Conservation (phyloP, 2,113 vertebrate genomes). For the Fukomys damarensis region DNA sequence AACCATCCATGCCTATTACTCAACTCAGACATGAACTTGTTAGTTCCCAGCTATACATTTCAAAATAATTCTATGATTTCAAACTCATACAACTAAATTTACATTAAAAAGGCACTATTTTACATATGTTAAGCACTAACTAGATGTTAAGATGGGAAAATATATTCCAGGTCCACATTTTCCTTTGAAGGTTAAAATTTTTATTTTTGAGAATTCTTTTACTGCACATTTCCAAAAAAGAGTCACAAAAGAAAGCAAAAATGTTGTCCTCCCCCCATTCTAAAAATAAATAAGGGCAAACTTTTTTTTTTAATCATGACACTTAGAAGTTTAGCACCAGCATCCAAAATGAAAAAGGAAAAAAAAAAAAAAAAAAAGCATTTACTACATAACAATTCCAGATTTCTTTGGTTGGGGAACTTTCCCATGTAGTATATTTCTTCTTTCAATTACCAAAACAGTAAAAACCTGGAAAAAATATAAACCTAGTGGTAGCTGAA, state of each 20-base stretch:
- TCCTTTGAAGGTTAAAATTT: slow-evolving; percentile 81
- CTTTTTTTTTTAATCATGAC: slow-evolving; percentile 83
- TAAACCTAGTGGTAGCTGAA: slow-evolving; percentile 82
- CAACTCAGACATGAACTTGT: background rate
- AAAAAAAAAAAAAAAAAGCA: slow-evolving; percentile 80
- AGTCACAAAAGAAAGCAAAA: slow-evolving; percentile 84
- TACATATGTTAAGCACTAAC: background rate
- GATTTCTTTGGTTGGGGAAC: slow-evolving; percentile 83
- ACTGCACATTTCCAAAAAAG: slow-evolving; percentile 83
- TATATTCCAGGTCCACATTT: background rate
- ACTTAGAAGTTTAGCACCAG: slow-evolving; percentile 87
- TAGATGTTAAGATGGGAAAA: background rate
- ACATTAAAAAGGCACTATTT: background rate
- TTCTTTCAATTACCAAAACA: slow-evolving; percentile 85
- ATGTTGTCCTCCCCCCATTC: slow-evolving; percentile 83
- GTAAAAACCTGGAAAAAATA: slow-evolving; percentile 83
- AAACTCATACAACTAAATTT: background rate
- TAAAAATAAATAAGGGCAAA: slow-evolving; percentile 85
- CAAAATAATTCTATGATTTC: background rate
- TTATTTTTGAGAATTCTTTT: slow-evolving; percentile 86
- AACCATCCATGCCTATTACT: background rate
- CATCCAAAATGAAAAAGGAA: slow-evolving; percentile 86
- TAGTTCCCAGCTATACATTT: background rate
- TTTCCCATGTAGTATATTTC: slow-evolving; percentile 77
- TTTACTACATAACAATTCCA: slow-evolving; percentile 81